phyloP scores from a whole-genome alignment of 2,888 invertebrate species.

The Blastobasis lacticolella region DNA sequence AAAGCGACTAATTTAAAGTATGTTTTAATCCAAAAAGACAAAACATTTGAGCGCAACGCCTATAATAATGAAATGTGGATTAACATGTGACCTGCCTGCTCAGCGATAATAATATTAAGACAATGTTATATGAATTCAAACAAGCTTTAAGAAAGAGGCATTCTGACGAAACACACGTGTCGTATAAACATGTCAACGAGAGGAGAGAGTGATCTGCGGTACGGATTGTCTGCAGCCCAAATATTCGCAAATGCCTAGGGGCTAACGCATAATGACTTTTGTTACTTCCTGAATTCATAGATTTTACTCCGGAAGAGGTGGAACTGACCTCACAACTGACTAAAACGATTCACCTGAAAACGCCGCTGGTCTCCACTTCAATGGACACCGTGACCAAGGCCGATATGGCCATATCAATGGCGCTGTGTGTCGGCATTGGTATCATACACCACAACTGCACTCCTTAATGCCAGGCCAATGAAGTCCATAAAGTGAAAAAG shows the following conservation, averaged over 20 bases:
- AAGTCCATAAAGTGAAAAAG: conserved; percentile 97
- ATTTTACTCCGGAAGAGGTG: conserved; percentile 94
- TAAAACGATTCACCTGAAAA: conserved; percentile 88
- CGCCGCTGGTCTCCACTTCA: conserved; percentile 97
- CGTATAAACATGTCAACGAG: conserved; percentile 39
- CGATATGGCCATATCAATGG: conserved; percentile 99
- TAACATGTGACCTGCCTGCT: too few species aligned
- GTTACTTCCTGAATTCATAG: conserved; percentile 96
- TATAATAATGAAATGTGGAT: too few species aligned
- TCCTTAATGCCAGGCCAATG: conserved; percentile 93
- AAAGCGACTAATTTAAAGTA: conserved; percentile 84
- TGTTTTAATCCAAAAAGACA: too few species aligned
- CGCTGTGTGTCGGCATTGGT: conserved; percentile 97
- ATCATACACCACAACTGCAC: conserved; percentile 98
- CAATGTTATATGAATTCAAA: too few species aligned
- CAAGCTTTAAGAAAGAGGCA: too few species aligned
- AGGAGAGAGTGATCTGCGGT: conserved; percentile 71
- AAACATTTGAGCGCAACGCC: too few species aligned
- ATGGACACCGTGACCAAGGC: conserved; percentile 99
- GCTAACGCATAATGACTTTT: conserved; percentile 97
- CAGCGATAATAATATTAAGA: too few species aligned
- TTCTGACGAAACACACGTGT: too few species aligned
- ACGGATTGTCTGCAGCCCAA: too few species aligned
- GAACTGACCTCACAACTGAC: conserved; percentile 93
- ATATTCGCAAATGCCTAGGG: conserved; percentile 87